These are phyloP conservation scores for Luidia sarsii DNA, from an alignment of 53 echinoderm and acorn worm genomes.

Conservation along the genomic window DNA sequence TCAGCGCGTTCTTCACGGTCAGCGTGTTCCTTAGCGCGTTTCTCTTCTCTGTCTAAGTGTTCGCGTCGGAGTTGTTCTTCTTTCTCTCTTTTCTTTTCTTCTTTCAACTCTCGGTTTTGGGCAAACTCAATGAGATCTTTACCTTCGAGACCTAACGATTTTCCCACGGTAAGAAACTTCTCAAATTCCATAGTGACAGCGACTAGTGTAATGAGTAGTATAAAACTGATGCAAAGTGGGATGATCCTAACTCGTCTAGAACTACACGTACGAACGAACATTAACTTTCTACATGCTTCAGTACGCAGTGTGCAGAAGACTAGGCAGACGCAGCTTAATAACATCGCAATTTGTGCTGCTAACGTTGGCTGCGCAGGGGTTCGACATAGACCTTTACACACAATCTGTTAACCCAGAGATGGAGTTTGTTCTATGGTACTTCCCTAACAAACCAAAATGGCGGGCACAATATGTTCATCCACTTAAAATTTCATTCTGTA, in stretches of 20 bases:
- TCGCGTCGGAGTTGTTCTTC: neutral
- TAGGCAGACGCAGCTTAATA: too few relatives aligned
- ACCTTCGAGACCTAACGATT: slow-evolving; percentile 7
- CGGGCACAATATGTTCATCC: neutral
- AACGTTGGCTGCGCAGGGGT: neutral
- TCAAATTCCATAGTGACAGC: slow-evolving; percentile 16
- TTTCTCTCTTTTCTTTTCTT: slow-evolving; percentile 4
- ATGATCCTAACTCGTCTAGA: too few relatives aligned
- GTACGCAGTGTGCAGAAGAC: too few relatives aligned
- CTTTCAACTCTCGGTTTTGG: neutral
- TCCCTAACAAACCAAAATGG: neutral
- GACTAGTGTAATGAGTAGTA: neutral
- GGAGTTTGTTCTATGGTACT: neutral
- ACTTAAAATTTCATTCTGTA: neutral
- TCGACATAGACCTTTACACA: neutral
- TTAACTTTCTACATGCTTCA: too few relatives aligned
- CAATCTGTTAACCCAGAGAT: neutral
- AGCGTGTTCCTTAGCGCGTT: neutral
- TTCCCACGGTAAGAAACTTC: slow-evolving; percentile 9
- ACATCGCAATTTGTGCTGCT: neutral
- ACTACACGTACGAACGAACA: too few relatives aligned
- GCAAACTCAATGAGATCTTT: slow-evolving; percentile 9
- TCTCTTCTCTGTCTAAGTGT: neutral
- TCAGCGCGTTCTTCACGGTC: neutral
- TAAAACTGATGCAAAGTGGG: neutral